Conservation (phyloP, 2,888 invertebrate species). For the Eustalomyia histrio region DNA sequence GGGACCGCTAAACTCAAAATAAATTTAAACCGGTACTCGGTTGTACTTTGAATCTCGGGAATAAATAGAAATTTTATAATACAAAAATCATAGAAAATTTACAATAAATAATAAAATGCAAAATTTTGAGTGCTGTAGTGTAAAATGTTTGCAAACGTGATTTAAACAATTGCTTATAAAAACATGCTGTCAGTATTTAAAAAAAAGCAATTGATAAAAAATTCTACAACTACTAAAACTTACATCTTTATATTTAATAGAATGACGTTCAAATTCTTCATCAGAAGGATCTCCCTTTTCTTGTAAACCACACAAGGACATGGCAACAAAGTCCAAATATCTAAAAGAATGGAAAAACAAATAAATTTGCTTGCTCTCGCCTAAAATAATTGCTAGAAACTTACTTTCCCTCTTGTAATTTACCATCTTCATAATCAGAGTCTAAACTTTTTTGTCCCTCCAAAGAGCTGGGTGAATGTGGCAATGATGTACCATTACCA, state of each 20-base stretch:
- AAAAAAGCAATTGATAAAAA: constrained; percentile 11
- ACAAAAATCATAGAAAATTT: too few relatives aligned
- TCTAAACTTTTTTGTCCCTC: constrained; percentile 89
- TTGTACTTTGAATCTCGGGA: too few relatives aligned
- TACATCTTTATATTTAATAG: constrained; percentile 81
- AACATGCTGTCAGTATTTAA: constrained; percentile 32
- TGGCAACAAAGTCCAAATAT: constrained; percentile 83
- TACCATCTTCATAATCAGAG: constrained; percentile 90
- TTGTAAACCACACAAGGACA: constrained; percentile 89
- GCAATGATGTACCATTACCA: constrained; percentile 96
- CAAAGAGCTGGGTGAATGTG: constrained; percentile 94
- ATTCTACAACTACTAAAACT: constrained; percentile 65
- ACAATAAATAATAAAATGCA: too few relatives aligned
- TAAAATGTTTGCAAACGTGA: constrained; percentile 9
- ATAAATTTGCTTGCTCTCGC: not conserved
- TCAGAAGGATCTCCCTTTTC: constrained; percentile 81
- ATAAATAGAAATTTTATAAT: too few relatives aligned
- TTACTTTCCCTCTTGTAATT: constrained; percentile 80
- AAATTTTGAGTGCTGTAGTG: too few relatives aligned
- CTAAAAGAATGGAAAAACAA: constrained; percentile 67
- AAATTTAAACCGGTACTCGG: too few relatives aligned
- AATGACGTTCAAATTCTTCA: constrained; percentile 83
- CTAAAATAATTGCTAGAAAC: constrained; percentile 68
- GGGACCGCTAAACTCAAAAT: too few relatives aligned
- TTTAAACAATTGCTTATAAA: constrained; percentile 9